phyloP scores from a whole-genome alignment of 2,797 vertebrate genomes.

The Gymnocypris eckloni region DNA sequence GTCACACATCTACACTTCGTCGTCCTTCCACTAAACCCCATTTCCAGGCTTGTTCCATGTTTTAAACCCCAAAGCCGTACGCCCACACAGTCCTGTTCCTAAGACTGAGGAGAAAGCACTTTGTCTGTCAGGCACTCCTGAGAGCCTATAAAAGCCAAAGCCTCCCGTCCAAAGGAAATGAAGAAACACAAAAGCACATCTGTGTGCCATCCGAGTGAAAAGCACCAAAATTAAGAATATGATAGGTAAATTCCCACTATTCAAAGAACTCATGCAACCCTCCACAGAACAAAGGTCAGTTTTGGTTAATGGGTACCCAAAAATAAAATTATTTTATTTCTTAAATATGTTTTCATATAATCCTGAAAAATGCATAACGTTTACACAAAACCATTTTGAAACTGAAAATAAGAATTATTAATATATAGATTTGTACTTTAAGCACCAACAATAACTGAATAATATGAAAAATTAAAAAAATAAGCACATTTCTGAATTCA shows the following conservation, averaged over 20 bases:
- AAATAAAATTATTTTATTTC: background rate
- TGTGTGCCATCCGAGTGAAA: slow-evolving; percentile 3
- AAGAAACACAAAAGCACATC: slow-evolving; percentile 17
- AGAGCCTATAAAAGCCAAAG: slow-evolving; percentile 28
- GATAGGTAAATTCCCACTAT: background rate
- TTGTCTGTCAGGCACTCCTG: slow-evolving; percentile 29
- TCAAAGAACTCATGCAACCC: background rate
- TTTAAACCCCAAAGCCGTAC: slow-evolving; percentile 35
- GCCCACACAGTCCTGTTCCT: slow-evolving; percentile 28
- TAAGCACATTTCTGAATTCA: too few relatives aligned
- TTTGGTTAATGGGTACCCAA: background rate
- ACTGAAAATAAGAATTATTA: too few relatives aligned
- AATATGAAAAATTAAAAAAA: too few relatives aligned
- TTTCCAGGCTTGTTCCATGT: slow-evolving; percentile 12
- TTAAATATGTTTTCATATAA: too few relatives aligned
- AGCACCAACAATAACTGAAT: too few relatives aligned
- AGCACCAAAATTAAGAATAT: background rate
- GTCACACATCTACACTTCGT: slow-evolving; percentile 19
- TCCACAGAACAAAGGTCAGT: slow-evolving; percentile 21
- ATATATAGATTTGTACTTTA: too few relatives aligned
- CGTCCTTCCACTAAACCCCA: slow-evolving; percentile 38
- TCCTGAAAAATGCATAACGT: too few relatives aligned
- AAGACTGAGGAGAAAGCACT: slow-evolving; percentile 22
- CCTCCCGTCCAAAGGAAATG: background rate
- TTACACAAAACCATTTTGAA: too few relatives aligned